A percentile compares a stretch with the other conserved stretches of the same genome.
These are phyloP conservation scores for Spinus pinus DNA, from an alignment of 2,797 vertebrate genomes.

Conservation along the genomic window DNA sequence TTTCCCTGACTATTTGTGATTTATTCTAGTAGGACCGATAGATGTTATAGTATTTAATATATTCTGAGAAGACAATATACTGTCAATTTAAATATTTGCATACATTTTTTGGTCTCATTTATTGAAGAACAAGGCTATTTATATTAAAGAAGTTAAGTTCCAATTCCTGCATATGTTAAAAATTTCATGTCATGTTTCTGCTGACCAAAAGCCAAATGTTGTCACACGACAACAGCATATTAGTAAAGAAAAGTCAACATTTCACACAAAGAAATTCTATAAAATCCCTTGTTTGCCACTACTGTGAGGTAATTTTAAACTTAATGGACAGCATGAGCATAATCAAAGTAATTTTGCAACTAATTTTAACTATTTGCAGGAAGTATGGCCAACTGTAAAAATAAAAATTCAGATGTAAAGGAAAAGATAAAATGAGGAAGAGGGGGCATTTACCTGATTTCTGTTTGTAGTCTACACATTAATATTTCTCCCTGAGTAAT, in stretches of 20 bases:
- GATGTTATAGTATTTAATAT: not conserved
- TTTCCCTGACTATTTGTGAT: not conserved
- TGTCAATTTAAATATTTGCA: not conserved
- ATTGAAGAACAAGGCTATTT: not conserved
- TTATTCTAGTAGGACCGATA: not conserved
- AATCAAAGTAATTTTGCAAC: not conserved
- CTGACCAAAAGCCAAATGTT: not conserved
- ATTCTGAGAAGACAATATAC: not conserved
- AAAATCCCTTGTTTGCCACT: not conserved
- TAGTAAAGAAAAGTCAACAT: not conserved
- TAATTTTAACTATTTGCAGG: not conserved
- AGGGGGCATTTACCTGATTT: not conserved
- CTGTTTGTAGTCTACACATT: not conserved
- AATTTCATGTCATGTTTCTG: not conserved
- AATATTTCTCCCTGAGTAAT: not conserved
- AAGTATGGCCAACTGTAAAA: not conserved
- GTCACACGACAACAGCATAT: rapidly evolving
- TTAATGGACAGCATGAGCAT: not conserved
- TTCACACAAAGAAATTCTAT: not conserved
- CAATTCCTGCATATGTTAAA: not conserved
- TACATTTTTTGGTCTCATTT: not conserved
- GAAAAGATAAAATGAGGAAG: not conserved
- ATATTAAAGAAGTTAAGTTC: not conserved
- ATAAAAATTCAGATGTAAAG: not conserved
- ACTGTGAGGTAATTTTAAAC: not conserved